These are phyloP conservation scores for Andrena bicolor DNA, from an alignment of 2,888 invertebrate genomes.

Conservation along the genomic window DNA sequence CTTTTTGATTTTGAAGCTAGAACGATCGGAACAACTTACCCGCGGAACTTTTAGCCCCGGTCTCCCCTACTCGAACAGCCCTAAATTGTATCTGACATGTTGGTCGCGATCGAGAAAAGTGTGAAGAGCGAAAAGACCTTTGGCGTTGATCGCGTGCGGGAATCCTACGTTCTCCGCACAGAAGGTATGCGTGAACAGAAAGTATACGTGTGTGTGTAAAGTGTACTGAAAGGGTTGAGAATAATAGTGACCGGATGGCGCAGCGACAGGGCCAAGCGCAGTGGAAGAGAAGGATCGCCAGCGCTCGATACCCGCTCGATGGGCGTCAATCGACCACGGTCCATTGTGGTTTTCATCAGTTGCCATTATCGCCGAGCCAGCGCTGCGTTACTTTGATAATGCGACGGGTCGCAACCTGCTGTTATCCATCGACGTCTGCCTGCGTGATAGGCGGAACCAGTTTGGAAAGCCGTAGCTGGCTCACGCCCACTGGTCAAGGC, in stretches of 20 bases:
- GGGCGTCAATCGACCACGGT: constrained; percentile 2
- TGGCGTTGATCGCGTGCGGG: too few relatives aligned
- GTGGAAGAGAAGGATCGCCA: neutral
- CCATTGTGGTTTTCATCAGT: constrained; percentile 26
- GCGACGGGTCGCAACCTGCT: constrained; percentile 49
- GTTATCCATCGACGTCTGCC: constrained; percentile 38
- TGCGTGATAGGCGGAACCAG: constrained; percentile 54
- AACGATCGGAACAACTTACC: too few relatives aligned
- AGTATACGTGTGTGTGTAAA: neutral
- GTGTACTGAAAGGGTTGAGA: too few relatives aligned
- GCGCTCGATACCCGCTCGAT: constrained; percentile 6
- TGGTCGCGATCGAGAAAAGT: too few relatives aligned
- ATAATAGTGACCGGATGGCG: too few relatives aligned
- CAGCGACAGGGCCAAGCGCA: neutral
- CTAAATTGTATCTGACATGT: too few relatives aligned
- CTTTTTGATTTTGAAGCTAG: too few relatives aligned
- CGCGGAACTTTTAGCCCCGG: too few relatives aligned
- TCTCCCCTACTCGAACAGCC: too few relatives aligned
- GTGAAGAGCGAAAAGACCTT: too few relatives aligned
- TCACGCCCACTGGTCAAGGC: constrained; percentile 41
- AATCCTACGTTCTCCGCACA: too few relatives aligned
- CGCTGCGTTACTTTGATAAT: constrained; percentile 41
- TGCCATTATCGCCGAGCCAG: constrained; percentile 30
- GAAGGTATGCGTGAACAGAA: too few relatives aligned
- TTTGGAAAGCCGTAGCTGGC: constrained; percentile 49